phyloP scores from a whole-genome alignment of 2,113 vertebrate species.

The Trematomus loennbergii region DNA sequence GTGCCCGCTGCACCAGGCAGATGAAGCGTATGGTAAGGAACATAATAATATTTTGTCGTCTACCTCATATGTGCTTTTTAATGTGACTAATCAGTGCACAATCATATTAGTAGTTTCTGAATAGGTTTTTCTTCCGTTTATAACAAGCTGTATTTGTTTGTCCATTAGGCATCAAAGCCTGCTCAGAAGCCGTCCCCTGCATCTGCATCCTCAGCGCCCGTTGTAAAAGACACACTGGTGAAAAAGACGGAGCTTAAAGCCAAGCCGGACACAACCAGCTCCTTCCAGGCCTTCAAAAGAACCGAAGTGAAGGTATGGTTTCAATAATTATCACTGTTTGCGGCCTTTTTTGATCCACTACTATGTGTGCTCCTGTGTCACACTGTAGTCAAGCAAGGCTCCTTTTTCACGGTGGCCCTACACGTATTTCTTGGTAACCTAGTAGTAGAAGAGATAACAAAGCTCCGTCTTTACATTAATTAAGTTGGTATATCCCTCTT shows the following conservation, averaged over 20 bases:
- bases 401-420: background rate
- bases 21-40: slow-evolving; percentile 97
- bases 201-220: slow-evolving; percentile 87
- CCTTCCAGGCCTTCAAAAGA: slow-evolving; percentile 97
- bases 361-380: background rate
- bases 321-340: background rate
- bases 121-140: background rate
- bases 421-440: background rate
- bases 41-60: background rate
- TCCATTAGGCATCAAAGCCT: slow-evolving; percentile 93
- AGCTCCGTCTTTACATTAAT: background rate
- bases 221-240: slow-evolving; percentile 93
- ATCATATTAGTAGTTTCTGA: background rate
- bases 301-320: slow-evolving; percentile 93
- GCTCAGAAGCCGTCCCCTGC: slow-evolving; percentile 93
- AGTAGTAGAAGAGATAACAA: background rate
- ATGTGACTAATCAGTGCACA: background rate
- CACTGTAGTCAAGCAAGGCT: background rate
- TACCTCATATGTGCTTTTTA: too few species aligned
- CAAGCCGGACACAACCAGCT: slow-evolving; percentile 89
- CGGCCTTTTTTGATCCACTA: background rate
- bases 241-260: slow-evolving; percentile 94
- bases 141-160: background rate
- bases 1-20: slow-evolving; percentile 96
- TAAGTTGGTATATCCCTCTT: background rate